Evolutionary conservation across 2,113 vertebrate species (phyloP), one percentile per base, ranked within the genome.

Genomic region (Petromus typicus): DNA sequence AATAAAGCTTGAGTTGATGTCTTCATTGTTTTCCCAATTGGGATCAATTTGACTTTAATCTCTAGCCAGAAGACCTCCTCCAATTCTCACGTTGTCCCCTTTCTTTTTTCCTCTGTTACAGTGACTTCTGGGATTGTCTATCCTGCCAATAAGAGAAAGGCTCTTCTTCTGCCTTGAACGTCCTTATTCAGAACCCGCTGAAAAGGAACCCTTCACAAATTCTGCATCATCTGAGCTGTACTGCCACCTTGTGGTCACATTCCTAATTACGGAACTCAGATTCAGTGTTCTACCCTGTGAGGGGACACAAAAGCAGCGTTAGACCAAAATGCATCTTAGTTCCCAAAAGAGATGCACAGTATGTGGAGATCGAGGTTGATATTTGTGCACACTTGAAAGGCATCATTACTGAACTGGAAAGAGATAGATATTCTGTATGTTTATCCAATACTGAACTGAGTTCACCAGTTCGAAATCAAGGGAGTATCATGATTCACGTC

Each of bases 231-330:
- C 34, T 66, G 81, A 71, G 69, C 5, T 18, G 6, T 80, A 61
- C 88, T 81, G 4, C 76, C 88, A n/a, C 56, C 90, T 81, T 57
- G 88, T 96, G 94, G 90, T 81, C 89, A 91, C 37, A 27, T 59
- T 10, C 16, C 34, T 93, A 93, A 86, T 7, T n/a, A 32, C 34
- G 7, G 51, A 89, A n/a, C 14, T 14, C 37, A 23, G 12, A 2
- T 34, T 84, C 32, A 37, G 37, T 18, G 12, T 11, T 73, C 18
- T 85, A 6, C 1, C 8, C 17, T 37, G 1, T 0, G 9, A 73
- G 3, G 3, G 2, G 1, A 85, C 57, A 48, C 45, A 40, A 57
- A 92, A 34, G 9, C 17, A 88, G 8, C 25, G 80, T 54, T 45
- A 59, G 2, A 0, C 81, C 25, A 43, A 69, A 63, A 7, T 11